Base-by-base conservation (phyloP, 2,888 invertebrate species). In the Cephus pulcher region DNA sequence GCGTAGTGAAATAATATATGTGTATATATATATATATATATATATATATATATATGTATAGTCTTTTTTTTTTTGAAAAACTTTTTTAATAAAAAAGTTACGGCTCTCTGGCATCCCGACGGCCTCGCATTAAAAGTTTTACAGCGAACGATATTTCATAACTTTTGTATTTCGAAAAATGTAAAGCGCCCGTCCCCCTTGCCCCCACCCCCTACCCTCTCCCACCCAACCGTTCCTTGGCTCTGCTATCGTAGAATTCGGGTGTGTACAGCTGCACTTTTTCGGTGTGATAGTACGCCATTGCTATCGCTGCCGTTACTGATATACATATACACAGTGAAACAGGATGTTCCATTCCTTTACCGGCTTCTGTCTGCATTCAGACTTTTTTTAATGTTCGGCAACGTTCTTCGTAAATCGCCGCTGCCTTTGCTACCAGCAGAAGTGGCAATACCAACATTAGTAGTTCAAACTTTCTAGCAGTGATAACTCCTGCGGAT, bases 31-130 rank as follows among this genome's bases (percentile, higher is more conserved):
- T 40, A 40, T 15, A 15, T 37, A 37, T 12, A 12, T 37, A 4
- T 40, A 23, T 40, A 1, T 23, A 6, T 56, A 56, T 40, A 15
- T 40, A 37, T 4, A 12, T 12, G 3, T 15, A 15, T 40, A 2
- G 34, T 11, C 11, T 9, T 87, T 89, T 89, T 89, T 89, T 87
- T 89, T 88, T 88, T 85, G 86, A 89, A 89, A 88, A 89, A 91
- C 88, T 90, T 91, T 91, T 90, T 91, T 91, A 91, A 89, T 91
- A 91, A 90, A 90, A 91, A 91, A 91, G 90, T 90, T 90, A 84
- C 84, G 68, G 81, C 75, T 76, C 75, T 76, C 82, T 74, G 83
- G 80, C 85, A 81, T 82, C 81, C 85, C 88, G 86, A 85, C 85
- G 86, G 87, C 88, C 75, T 76, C 78, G 90, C 89, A 91, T 91